Evolutionary conservation across 2,113 vertebrate genomes (phyloP).

Genomic region (Zingel zingel): DNA sequence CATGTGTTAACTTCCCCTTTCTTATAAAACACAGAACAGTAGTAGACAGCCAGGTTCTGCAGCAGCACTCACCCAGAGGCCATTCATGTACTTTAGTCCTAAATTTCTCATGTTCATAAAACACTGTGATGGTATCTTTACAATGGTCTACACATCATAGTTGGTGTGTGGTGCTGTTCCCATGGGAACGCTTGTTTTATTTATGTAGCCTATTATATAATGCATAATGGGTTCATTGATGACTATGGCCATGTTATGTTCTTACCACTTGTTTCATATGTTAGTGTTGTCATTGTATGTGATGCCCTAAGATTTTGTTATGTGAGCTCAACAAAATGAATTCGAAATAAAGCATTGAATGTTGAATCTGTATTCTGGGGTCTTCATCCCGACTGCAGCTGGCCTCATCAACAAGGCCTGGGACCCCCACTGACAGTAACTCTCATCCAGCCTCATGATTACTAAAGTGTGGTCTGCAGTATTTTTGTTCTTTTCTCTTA

Average conservation of each 20-base stretch:
- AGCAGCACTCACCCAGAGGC: neutral
- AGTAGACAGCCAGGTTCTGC: too few species aligned
- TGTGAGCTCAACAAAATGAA: neutral
- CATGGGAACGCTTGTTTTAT: too few species aligned
- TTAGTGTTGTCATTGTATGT: neutral
- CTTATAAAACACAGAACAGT: too few species aligned
- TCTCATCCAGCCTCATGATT: too few species aligned
- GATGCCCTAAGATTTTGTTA: neutral
- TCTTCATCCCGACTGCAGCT: neutral
- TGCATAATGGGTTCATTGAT: neutral
- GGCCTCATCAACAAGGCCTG: neutral
- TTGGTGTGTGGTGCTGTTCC: neutral
- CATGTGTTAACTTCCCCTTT: too few species aligned
- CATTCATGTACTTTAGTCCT: neutral
- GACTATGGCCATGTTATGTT: neutral
- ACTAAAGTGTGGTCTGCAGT: too few species aligned
- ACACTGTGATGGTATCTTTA: neutral
- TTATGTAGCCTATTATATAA: neutral
- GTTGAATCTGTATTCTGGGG: neutral
- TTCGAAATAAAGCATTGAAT: neutral
- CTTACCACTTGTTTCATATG: neutral
- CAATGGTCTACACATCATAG: neutral
- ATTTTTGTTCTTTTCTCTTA: neutral
- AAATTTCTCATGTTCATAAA: neutral
- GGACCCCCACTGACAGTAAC: neutral